Base-by-base conservation (phyloP, 2,797 vertebrate species). In the Helarctos malayanus region DNA sequence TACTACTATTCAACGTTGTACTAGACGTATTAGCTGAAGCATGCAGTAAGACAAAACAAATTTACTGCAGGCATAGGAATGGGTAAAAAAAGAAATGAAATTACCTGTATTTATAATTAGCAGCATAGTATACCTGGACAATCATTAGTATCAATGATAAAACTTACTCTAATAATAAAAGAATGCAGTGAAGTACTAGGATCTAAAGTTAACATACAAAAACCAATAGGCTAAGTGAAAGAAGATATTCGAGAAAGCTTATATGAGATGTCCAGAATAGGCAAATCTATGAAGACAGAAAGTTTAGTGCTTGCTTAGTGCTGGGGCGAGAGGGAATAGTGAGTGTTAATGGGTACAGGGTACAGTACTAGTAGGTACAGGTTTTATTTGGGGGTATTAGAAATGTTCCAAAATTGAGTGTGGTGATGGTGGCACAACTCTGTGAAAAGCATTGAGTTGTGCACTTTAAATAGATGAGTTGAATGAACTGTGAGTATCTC, bases 121-220 rank as follows among this genome's bases (percentile, higher is more conserved):
- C 21, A 73, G 35, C 49, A 49, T 1, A 68, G 38, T 23, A 56
- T 47, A 71, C 16, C 57, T 41, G 29, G 45, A 90, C 91, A 92
- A 59, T 52, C 19, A 15, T 11, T 19, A 75, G 47, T 45, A 69
- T 71, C 65, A 41, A 81, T 47, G 41, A 85, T 49, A 86, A 86
- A 83, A 45, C 27, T 87, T 68, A 59, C 15, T 47, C 35, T 76
- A 32, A 84, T 11, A 75, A 87, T 56, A 85, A 61, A 81, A 47
- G 47, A 59, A 73, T 32, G 79, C 19, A 47, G 45, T 45, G 63
- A 96, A 38, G 75, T 25, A 12, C 13, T 9, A 59, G 32, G 23
- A 87, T 63, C 41, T 89, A 73, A 94, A 82, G 71, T 71, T 59
- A 91, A 81, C 57, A 45, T 3, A 59, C 21, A 79, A 80, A 91